These are phyloP conservation scores for Acropternis orthonyx DNA, from an alignment of 2,797 vertebrate species.

Conservation along the genomic window DNA sequence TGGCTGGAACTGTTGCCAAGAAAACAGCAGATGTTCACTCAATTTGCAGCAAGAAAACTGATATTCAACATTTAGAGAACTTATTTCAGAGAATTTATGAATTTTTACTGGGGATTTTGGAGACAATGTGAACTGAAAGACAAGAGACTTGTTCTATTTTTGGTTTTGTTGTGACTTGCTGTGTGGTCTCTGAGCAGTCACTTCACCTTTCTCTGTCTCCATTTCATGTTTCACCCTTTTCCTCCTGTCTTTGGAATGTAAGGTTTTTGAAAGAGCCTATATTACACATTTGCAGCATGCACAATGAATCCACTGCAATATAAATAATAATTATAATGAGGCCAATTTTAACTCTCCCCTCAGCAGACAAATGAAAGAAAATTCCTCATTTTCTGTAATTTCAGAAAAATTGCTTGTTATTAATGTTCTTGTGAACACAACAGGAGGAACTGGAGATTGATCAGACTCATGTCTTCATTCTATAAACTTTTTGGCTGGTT, in stretches of 20 bases:
- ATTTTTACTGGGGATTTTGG: not conserved
- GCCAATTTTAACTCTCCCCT: conserved; percentile 22
- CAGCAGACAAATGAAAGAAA: conserved; percentile 30
- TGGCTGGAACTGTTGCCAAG: not conserved
- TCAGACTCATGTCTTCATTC: conserved; percentile 44
- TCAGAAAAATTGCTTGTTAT: conserved; percentile 49
- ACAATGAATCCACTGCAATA: conserved; percentile 20
- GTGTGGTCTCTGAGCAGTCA: not conserved
- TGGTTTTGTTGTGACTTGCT: not conserved
- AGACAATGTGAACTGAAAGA: not conserved
- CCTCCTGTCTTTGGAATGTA: not conserved
- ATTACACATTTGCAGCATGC: not conserved
- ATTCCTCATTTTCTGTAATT: conserved; percentile 56
- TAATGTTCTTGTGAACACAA: conserved; percentile 40
- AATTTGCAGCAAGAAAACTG: not conserved
- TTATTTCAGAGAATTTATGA: not conserved
- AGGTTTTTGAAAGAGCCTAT: not conserved
- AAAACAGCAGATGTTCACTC: conserved; percentile 53
- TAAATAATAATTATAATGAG: conserved; percentile 53
- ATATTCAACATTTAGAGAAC: conserved; percentile 1
- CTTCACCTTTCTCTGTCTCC: conserved; percentile 5
- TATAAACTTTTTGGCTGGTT: conserved; percentile 46
- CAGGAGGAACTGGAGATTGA: conserved; percentile 15
- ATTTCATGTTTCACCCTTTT: not conserved
- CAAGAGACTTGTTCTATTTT: not conserved